These are phyloP conservation scores for Phaedon cochleariae DNA, from an alignment of 2,888 invertebrate species.

Conservation along the genomic window DNA sequence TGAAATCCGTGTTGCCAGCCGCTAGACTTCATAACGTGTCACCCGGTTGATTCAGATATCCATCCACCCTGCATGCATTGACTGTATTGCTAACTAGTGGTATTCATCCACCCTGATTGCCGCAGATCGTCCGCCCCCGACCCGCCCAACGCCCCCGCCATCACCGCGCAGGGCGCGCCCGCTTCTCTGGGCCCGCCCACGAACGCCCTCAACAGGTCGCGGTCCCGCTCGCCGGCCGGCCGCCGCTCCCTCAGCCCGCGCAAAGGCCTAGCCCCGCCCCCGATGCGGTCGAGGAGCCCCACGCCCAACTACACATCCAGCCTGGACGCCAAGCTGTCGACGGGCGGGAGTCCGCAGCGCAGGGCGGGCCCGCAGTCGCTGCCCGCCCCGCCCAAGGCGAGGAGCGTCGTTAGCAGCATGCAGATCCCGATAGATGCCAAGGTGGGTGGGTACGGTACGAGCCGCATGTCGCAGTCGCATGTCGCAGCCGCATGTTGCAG, in stretches of 20 bases:
- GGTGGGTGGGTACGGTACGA: too few species aligned
- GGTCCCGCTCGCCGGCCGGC: conserved; percentile 57
- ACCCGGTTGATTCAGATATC: too few species aligned
- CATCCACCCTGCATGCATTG: too few species aligned
- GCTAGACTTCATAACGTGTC: too few species aligned
- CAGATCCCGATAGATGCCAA: conserved; percentile 60
- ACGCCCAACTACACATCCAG: conserved; percentile 67
- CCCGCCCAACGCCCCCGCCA: conserved; percentile 14
- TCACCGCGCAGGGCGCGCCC: conserved; percentile 42
- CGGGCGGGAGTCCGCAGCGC: conserved; percentile 48
- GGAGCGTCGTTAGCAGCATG: conserved; percentile 60
- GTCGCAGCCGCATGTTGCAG: too few species aligned
- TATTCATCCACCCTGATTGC: too few species aligned
- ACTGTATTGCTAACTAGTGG: too few species aligned
- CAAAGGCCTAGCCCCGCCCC: conserved; percentile 54
- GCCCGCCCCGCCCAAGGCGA: conserved; percentile 39
- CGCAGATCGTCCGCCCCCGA: background rate
- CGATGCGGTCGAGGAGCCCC: conserved; percentile 62
- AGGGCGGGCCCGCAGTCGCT: conserved; percentile 42
- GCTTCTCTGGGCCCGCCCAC: conserved; percentile 59
- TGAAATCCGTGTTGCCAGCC: too few species aligned
- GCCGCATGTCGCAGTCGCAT: too few species aligned
- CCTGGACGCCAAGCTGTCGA: conserved; percentile 53
- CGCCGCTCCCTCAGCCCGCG: conserved; percentile 57
- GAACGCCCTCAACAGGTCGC: conserved; percentile 59